phyloP scores from a whole-genome alignment of 64 coral and sea anemone genomes.

The Porites lutea region DNA sequence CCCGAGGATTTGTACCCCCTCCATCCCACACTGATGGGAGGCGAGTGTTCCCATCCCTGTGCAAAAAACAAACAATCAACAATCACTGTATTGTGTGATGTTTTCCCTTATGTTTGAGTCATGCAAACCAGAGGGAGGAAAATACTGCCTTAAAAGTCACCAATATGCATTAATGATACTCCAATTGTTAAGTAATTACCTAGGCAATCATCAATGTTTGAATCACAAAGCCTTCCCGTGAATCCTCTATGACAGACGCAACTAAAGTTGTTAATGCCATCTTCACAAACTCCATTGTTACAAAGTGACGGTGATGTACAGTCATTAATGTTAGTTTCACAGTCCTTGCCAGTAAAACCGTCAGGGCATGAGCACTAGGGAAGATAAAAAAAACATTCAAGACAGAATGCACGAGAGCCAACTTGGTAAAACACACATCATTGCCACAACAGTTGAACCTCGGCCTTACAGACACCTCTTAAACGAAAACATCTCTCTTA shows the following conservation, averaged over 20 bases:
- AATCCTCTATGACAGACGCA: slow-evolving; percentile 76
- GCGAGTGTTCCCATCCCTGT: no score
- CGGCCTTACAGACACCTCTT: no score
- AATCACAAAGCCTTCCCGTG: slow-evolving; percentile 55
- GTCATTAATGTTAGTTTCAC: slow-evolving; percentile 92
- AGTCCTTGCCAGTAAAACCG: slow-evolving; percentile 89
- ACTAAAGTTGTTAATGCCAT: slow-evolving; percentile 70
- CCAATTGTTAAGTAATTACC: slow-evolving; percentile 4
- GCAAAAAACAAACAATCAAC: no score
- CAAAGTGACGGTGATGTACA: slow-evolving; percentile 57
- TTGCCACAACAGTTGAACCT: neutral
- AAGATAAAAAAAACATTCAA: slow-evolving; percentile 5
- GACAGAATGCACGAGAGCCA: neutral
- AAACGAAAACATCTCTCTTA: no score
- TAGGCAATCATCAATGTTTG: slow-evolving; percentile 85
- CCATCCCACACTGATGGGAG: no score
- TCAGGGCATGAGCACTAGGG: slow-evolving; percentile 67
- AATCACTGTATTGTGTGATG: no score
- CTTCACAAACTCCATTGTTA: slow-evolving; percentile 66
- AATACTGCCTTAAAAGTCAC: no score
- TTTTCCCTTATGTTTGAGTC: no score
- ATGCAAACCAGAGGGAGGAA: no score
- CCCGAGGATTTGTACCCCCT: no score
- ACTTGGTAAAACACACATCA: neutral
- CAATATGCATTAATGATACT: neutral